phyloP scores from a whole-genome alignment of 2,797 vertebrate genomes.

The Coracias cyanogaster region DNA sequence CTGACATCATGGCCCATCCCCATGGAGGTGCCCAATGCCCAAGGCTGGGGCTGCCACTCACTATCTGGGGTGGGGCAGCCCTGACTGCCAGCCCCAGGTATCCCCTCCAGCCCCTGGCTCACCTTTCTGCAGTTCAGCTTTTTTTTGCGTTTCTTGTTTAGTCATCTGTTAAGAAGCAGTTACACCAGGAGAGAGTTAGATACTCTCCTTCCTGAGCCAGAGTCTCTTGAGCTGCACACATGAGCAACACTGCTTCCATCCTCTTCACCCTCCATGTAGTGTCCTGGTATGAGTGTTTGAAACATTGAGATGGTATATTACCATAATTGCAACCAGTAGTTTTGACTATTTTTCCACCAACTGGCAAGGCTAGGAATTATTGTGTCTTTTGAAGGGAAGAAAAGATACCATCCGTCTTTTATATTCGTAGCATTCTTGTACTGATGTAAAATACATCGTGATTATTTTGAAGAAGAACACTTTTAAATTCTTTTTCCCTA shows the following conservation, averaged over 20 bases:
- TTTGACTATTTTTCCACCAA: neutral
- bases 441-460: slow-evolving; percentile 30
- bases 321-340: neutral
- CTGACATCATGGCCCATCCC: accelerated
- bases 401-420: neutral
- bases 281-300: neutral
- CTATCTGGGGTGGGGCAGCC: neutral
- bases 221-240: neutral
- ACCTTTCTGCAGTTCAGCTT: neutral
- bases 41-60: neutral
- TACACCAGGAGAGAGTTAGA: neutral
- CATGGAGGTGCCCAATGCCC: accelerated
- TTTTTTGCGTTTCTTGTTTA: neutral
- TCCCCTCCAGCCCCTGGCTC: neutral
- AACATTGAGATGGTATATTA: neutral
- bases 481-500: slow-evolving; percentile 22
- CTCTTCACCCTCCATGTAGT: neutral
- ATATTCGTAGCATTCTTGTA: neutral
- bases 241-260: neutral
- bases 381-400: slow-evolving; percentile 25
- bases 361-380: slow-evolving; percentile 9
- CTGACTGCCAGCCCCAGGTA: neutral
- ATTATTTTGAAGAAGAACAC: slow-evolving; percentile 41
- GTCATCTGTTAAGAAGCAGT: neutral
- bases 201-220: neutral